Conservation (phyloP, 2,888 invertebrate genomes). For the Crossocerus cetratus region DNA sequence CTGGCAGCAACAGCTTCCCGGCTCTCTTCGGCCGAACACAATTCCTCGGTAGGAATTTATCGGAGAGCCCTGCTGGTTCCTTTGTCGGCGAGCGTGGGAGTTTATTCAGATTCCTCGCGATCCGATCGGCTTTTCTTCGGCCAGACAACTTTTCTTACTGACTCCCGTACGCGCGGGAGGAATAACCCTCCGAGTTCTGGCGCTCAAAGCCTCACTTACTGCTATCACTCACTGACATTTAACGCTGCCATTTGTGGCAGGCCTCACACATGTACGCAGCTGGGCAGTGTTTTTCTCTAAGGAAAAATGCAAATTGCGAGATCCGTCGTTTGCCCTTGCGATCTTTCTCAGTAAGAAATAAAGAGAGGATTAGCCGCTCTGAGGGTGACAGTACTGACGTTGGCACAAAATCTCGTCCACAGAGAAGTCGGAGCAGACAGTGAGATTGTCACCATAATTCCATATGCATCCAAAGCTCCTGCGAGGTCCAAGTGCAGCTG, state of each 20-base stretch:
- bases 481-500: not conserved
- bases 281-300: not conserved
- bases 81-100: slow-evolving; percentile 3
- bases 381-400: not conserved
- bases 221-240: slow-evolving; percentile 10
- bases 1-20: not conserved
- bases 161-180: not conserved
- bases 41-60: not conserved
- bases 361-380: not conserved
- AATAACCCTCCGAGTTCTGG: not conserved
- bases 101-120: not conserved
- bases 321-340: too few species aligned
- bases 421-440: not conserved
- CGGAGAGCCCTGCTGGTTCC: not conserved
- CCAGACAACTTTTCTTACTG: not conserved
- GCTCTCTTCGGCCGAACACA: not conserved
- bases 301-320: slow-evolving; percentile 1
- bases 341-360: not conserved
- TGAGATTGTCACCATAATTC: slow-evolving; percentile 11
- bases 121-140: not conserved
- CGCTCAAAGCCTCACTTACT: slow-evolving; percentile 5
- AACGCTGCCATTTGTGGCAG: not conserved
- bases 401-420: not conserved
- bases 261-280: not conserved
- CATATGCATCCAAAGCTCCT: not conserved